Conservation (phyloP, 1,140 invertebrate genomes). For the Brevipalpus yothersi region DNA sequence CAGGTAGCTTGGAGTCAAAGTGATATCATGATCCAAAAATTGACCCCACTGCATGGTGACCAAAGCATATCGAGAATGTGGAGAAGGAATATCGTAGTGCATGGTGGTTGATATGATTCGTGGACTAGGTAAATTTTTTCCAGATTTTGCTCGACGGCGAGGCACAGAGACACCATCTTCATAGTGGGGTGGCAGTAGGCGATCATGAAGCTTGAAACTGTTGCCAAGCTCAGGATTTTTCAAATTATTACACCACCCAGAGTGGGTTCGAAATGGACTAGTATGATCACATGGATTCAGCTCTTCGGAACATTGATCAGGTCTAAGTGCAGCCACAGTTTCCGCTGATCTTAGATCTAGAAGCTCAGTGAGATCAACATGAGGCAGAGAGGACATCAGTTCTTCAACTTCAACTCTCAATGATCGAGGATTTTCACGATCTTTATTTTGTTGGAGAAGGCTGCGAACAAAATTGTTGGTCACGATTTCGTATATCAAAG, state of each 20-base stretch:
- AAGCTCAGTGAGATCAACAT: slow-evolving; percentile 4
- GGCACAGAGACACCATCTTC: slow-evolving; percentile 40
- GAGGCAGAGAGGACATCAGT: slow-evolving; percentile 2
- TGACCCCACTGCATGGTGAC: slow-evolving; percentile 39
- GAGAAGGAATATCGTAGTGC: slow-evolving; percentile 64
- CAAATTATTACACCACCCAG: slow-evolving; percentile 75
- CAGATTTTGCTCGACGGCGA: neutral
- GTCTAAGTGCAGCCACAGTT: slow-evolving; percentile 2
- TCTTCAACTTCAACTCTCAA: neutral
- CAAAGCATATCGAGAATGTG: slow-evolving; percentile 63
- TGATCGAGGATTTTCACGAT: slow-evolving; percentile 6
- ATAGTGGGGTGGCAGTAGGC: slow-evolving; percentile 58
- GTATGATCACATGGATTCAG: slow-evolving; percentile 44
- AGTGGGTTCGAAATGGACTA: slow-evolving; percentile 48
- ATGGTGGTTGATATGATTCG: slow-evolving; percentile 55
- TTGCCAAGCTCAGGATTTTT: slow-evolving; percentile 58
- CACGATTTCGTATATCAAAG: slow-evolving; percentile 59
- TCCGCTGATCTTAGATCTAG: neutral
- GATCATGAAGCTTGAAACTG: slow-evolving; percentile 47
- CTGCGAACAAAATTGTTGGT: slow-evolving; percentile 42
- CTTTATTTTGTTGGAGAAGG: slow-evolving; percentile 14
- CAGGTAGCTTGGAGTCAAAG: slow-evolving; percentile 25
- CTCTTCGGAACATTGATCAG: slow-evolving; percentile 18
- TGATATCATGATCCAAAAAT: slow-evolving; percentile 24
- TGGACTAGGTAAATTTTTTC: slow-evolving; percentile 38